These are phyloP conservation scores for Labeo catla DNA, from an alignment of 2,113 vertebrate genomes.

Conservation along the genomic window DNA sequence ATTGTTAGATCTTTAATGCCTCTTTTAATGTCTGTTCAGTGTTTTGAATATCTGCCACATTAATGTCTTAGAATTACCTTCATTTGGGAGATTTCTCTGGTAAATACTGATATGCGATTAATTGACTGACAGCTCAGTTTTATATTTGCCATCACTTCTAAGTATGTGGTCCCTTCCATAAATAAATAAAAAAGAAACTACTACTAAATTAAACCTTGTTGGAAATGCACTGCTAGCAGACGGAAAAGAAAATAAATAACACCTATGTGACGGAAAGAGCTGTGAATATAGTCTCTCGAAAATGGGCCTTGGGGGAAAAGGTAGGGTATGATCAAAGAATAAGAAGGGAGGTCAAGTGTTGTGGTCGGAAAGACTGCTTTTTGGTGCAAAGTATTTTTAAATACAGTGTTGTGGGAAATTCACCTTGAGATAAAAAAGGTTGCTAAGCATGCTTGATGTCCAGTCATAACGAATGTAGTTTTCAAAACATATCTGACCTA, in stretches of 20 bases:
- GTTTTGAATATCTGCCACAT: background rate
- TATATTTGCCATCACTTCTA: background rate
- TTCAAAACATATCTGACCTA: no score
- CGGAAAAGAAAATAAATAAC: no score
- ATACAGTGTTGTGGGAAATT: background rate
- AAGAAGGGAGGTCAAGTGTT: background rate
- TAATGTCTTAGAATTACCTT: background rate
- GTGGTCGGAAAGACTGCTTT: background rate
- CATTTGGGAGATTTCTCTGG: background rate
- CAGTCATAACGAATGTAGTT: no score
- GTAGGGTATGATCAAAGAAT: no score
- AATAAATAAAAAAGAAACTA: background rate
- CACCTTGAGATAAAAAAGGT: background rate
- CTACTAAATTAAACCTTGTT: background rate
- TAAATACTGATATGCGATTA: background rate
- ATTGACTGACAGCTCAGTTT: no score
- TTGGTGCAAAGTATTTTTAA: background rate
- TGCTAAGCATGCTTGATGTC: no score
- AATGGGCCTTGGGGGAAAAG: no score
- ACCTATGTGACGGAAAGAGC: no score
- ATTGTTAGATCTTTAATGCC: background rate
- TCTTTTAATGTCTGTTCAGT: background rate
- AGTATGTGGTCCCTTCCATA: no score
- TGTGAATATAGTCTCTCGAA: no score
- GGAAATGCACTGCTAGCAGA: no score